A percentile compares a stretch with the other conserved stretches of the same genome.
phyloP scores from a whole-genome alignment of 2,888 invertebrate species.

The Kuschelorhynchus macadamiae region DNA sequence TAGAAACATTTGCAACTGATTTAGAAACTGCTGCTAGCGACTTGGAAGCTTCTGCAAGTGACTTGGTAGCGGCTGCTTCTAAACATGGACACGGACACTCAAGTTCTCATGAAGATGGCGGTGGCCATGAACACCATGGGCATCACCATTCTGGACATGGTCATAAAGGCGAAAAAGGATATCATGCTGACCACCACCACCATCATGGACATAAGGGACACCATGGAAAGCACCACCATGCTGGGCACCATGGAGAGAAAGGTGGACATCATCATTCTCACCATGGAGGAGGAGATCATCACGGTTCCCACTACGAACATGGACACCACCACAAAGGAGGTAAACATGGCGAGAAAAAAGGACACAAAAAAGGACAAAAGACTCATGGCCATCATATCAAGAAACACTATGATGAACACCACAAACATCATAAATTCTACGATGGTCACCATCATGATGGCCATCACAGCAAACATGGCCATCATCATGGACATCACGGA shows the following conservation, averaged over 20 bases:
- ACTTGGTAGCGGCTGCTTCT: slow-evolving; percentile 36
- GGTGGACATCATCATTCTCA: slow-evolving; percentile 86
- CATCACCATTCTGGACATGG: slow-evolving; percentile 75
- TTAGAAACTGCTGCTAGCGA: too few species aligned
- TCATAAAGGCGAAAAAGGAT: slow-evolving; percentile 84
- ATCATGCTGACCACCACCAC: slow-evolving; percentile 68
- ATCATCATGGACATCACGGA: slow-evolving; percentile 83
- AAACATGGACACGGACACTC: slow-evolving; percentile 57
- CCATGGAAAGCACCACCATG: slow-evolving; percentile 84
- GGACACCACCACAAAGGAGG: slow-evolving; percentile 84
- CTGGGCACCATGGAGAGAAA: slow-evolving; percentile 81
- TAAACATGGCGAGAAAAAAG: slow-evolving; percentile 84
- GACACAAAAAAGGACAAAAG: slow-evolving; percentile 87
- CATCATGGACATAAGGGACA: slow-evolving; percentile 82
- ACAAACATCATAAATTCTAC: slow-evolving; percentile 91
- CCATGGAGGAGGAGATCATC: slow-evolving; percentile 81
- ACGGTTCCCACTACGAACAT: slow-evolving; percentile 82
- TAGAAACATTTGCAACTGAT: too few species aligned
- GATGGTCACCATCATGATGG: slow-evolving; percentile 90
- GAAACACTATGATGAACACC: slow-evolving; percentile 89
- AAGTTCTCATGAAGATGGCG: slow-evolving; percentile 74
- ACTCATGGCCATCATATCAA: slow-evolving; percentile 87
- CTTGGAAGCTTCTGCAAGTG: slow-evolving; percentile 6
- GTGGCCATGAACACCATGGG: slow-evolving; percentile 78
- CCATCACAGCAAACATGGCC: slow-evolving; percentile 85